phyloP scores from a whole-genome alignment of 2,888 invertebrate species.

The Cylloceria caligata region DNA sequence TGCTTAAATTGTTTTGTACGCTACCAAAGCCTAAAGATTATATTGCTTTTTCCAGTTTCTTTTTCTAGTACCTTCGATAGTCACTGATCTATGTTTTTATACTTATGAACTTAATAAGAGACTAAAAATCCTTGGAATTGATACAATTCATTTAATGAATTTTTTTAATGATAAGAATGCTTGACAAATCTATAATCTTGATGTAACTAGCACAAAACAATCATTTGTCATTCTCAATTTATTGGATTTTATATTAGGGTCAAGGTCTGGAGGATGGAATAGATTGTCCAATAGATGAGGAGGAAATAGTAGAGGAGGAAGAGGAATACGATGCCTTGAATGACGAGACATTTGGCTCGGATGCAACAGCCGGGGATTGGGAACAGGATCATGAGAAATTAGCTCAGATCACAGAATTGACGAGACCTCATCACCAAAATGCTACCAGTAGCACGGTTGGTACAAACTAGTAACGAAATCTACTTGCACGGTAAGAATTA shows the following conservation, averaged over 20 bases:
- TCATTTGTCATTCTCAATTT: background rate
- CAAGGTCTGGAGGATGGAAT: constrained; percentile 80
- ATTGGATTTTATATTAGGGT: constrained; percentile 59
- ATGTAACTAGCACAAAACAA: background rate
- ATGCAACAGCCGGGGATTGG: constrained; percentile 90
- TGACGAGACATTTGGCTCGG: constrained; percentile 96
- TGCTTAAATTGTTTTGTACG: too few species aligned
- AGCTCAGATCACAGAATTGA: constrained; percentile 87
- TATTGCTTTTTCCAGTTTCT: background rate
- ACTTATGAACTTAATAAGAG: background rate
- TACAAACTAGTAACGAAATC: background rate
- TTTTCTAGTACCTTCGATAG: background rate
- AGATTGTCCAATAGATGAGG: constrained; percentile 85
- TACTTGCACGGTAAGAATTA: too few species aligned
- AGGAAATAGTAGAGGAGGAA: constrained; percentile 89
- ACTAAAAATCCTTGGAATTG: too few species aligned
- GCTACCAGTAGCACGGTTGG: constrained; percentile 69
- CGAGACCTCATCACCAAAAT: constrained; percentile 78
- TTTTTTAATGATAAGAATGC: background rate
- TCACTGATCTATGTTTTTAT: background rate
- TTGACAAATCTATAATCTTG: background rate
- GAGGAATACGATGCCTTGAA: constrained; percentile 96
- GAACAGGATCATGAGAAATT: constrained; percentile 90
- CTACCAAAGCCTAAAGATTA: too few species aligned
- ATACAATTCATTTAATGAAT: background rate